These are phyloP conservation scores for Aphrophora alni DNA, from an alignment of 2,888 invertebrate genomes.

Conservation along the genomic window DNA sequence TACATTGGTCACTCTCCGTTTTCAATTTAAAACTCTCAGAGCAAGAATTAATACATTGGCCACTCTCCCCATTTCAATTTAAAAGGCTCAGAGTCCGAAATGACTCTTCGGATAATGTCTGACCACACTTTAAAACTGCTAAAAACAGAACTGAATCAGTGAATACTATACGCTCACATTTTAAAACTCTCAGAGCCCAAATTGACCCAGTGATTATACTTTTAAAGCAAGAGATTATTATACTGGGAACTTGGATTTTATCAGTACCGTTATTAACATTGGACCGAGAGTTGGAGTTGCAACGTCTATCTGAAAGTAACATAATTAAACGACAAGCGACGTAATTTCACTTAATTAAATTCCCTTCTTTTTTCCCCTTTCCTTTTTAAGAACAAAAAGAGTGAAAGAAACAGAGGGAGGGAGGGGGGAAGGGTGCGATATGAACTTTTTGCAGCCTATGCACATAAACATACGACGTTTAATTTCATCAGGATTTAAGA, in stretches of 20 bases:
- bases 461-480: slow-evolving; percentile 63
- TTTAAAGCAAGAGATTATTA: no score
- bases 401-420: slow-evolving; percentile 52
- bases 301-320: slow-evolving; percentile 57
- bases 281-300: background rate
- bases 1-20: no score
- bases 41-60: no score
- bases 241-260: background rate
- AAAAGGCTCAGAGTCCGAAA: no score
- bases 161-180: no score
- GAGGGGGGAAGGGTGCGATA: slow-evolving; percentile 55
- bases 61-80: no score
- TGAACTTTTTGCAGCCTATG: slow-evolving; percentile 63
- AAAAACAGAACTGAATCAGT: no score
- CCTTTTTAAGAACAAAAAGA: slow-evolving; percentile 2
- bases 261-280: background rate
- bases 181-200: no score
- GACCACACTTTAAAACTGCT: no score
- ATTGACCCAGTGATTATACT: no score
- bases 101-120: no score
- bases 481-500: slow-evolving; percentile 58
- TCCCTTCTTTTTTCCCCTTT: slow-evolving; percentile 58
- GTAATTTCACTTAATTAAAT: slow-evolving; percentile 65
- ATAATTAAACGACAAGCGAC: slow-evolving; percentile 64
- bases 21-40: no score